Base-by-base conservation (phyloP, 1,140 invertebrate genomes). In the Trachelipus rathkii region DNA sequence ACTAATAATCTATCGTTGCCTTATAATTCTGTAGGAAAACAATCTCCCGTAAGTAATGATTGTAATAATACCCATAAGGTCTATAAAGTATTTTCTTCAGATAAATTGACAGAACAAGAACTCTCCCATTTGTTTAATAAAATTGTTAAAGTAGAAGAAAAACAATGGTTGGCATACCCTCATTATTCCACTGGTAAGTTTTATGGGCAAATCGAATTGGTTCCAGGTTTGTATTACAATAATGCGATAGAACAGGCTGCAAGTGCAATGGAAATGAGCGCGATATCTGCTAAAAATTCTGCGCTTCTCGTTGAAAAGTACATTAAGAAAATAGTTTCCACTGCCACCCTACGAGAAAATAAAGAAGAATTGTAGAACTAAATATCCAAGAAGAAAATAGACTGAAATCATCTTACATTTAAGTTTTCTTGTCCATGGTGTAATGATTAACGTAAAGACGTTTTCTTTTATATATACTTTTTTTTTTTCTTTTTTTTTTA, bases 221-320 rank as follows among this genome's bases (percentile, higher is more conserved):
- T 88, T 79, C 84, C 88, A 74, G 83, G 84, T 13, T 77, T 92
- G 43, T 91, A 89, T 84, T 87, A 91, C 82, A 82, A 89, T 0
- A 92, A 91, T 86, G 87, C 88, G 10, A 89, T 92, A 71, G 90
- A 92, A 84, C 88, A 88, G 86, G 87, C 87, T 13, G 90, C 89
- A 1, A 90, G 89, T 84, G 89, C 90, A 0, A 91, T 92, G 87
- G 91, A 92, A 85, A 91, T 91, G 89, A 89, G 87, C 84, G 86
- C 87, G n/a, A 88, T 92, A 74, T 87, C 86, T 66, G 90, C 86
- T 0, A 87, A 87, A 83, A 92, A 92, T 85, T 87, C 89, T 44
- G 90, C 90, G 15, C 83, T 90, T 70, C 84, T 91, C 50, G 86
- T 87, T 0, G 77, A 84, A 72, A 83, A 85, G 24, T 43, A 77